Conservation (phyloP, 2,888 invertebrate species). For the Lasioglossum vierecki region DNA sequence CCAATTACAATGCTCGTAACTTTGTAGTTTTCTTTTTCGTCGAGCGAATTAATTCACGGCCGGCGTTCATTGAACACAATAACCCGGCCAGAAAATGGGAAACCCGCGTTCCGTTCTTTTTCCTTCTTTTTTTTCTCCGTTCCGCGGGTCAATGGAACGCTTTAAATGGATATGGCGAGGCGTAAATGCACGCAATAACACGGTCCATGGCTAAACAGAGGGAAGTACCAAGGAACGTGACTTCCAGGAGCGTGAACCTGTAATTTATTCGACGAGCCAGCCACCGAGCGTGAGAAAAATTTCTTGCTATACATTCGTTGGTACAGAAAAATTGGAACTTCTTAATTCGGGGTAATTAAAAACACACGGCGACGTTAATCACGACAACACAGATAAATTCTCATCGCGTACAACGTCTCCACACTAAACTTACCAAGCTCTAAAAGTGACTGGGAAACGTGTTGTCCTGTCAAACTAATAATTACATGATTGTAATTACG, state of each 20-base stretch:
- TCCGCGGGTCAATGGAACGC: background rate
- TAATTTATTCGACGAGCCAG: slow-evolving; percentile 9
- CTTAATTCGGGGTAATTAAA: slow-evolving; percentile 28
- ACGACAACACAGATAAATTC: background rate
- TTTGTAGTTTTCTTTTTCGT: slow-evolving; percentile 30
- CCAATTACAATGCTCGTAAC: slow-evolving; percentile 39
- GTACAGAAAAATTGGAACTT: slow-evolving; percentile 20
- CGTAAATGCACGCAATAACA: slow-evolving; percentile 31
- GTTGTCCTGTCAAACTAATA: background rate
- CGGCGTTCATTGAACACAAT: slow-evolving; percentile 16
- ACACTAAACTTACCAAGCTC: background rate
- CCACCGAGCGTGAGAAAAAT: slow-evolving; percentile 9
- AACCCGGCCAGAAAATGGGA: slow-evolving; percentile 16
- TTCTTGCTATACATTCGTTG: background rate
- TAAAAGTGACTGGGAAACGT: background rate
- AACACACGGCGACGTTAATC: background rate
- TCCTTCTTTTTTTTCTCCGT: background rate
- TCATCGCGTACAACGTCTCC: background rate
- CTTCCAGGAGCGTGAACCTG: slow-evolving; percentile 13
- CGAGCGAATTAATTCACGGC: slow-evolving; percentile 23
- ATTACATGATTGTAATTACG: background rate
- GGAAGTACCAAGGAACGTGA: slow-evolving; percentile 3
- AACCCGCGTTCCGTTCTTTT: slow-evolving; percentile 8
- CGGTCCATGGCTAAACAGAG: slow-evolving; percentile 3
- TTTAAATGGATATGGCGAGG: slow-evolving; percentile 1